phyloP scores from a whole-genome alignment of 1,140 invertebrate species.

The Trachymyrmex cornetzi region DNA sequence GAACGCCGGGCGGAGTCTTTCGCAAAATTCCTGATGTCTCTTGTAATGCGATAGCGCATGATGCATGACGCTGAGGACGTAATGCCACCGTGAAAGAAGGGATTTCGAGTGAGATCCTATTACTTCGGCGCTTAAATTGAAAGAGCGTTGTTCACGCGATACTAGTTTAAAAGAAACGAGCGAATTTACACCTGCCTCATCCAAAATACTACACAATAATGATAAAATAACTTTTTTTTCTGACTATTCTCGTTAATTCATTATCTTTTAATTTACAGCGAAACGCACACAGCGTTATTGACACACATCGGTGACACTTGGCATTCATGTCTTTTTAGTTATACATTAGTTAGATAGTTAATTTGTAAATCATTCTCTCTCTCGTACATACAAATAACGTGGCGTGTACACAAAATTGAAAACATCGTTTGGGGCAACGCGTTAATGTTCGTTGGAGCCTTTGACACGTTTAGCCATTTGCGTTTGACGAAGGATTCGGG shows the following conservation, averaged over 20 bases:
- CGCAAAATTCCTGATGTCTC: constrained; percentile 65
- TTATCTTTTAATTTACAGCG: neutral
- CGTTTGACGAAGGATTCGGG: constrained; percentile 36
- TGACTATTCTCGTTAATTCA: constrained; percentile 15
- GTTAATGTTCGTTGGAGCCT: constrained; percentile 45
- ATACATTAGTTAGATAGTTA: neutral
- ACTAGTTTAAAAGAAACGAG: constrained; percentile 24
- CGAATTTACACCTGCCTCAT: constrained; percentile 30
- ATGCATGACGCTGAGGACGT: constrained; percentile 39
- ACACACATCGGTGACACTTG: neutral
- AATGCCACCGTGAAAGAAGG: constrained; percentile 57
- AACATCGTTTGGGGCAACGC: constrained; percentile 36
- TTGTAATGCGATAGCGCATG: constrained; percentile 67
- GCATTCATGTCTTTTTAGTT: neutral
- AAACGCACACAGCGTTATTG: neutral
- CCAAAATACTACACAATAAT: neutral
- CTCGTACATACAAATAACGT: constrained; percentile 15
- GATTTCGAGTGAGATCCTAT: constrained; percentile 69
- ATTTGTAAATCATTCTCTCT: constrained; percentile 34
- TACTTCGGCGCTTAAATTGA: constrained; percentile 59
- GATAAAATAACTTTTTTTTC: neutral
- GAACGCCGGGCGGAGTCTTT: constrained; percentile 49
- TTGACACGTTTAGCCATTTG: constrained; percentile 22
- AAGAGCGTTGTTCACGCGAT: constrained; percentile 51
- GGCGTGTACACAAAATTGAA: constrained; percentile 35